phyloP scores from a whole-genome alignment of 1,140 invertebrate genomes.

The Dufourea novaeangliae region DNA sequence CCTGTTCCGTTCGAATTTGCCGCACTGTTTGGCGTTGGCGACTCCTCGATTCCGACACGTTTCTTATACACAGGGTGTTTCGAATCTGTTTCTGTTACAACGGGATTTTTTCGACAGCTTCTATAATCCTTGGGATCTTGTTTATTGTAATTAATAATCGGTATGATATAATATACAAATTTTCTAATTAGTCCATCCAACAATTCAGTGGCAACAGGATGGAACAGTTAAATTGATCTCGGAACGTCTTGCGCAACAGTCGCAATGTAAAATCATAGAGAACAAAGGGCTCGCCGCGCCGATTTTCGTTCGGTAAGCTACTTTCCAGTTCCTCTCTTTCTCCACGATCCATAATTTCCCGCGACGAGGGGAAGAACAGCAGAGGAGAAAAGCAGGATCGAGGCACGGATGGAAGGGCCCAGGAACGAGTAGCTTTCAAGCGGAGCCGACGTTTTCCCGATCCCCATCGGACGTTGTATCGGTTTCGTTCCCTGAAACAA shows the following conservation, averaged over 20 bases:
- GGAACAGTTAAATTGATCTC: too few relatives aligned
- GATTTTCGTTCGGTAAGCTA: constrained; percentile 29
- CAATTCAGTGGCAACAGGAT: too few relatives aligned
- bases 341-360: constrained; percentile 24
- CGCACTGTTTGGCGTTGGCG: constrained; percentile 11
- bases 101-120: too few relatives aligned
- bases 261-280: constrained; percentile 15
- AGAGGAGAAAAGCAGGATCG: too few relatives aligned
- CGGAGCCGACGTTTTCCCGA: constrained; percentile 30
- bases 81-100: too few relatives aligned
- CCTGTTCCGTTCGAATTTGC: background rate
- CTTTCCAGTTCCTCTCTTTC: background rate
- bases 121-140: too few relatives aligned
- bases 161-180: too few relatives aligned
- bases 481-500: constrained; percentile 45
- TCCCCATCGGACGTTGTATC: constrained; percentile 35
- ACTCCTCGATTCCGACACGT: too few relatives aligned
- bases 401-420: background rate
- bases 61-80: too few relatives aligned
- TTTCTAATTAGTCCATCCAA: too few relatives aligned
- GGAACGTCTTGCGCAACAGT: constrained; percentile 10
- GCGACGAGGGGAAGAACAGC: too few relatives aligned
- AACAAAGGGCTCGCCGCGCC: constrained; percentile 17
- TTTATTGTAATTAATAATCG: too few relatives aligned
- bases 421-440: constrained; percentile 7